A percentile compares a stretch with the other conserved stretches of the same genome.
Conservation (phyloP, 2,113 vertebrate species). For the Centropus unirufus region DNA sequence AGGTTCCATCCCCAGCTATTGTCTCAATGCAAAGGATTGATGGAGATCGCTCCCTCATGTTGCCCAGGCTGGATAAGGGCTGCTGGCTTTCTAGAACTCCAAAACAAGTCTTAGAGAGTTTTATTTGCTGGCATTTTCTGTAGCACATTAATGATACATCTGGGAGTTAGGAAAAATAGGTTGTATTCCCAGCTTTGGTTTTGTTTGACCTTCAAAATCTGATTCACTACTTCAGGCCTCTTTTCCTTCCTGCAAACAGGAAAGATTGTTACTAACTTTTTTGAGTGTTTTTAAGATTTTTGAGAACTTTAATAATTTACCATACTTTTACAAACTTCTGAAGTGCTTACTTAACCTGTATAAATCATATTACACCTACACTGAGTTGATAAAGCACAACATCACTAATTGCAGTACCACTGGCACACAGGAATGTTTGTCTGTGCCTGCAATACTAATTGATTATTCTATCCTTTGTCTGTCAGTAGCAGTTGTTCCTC, state of each 20-base stretch:
- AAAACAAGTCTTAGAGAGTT: too few relatives aligned
- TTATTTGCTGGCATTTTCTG: too few relatives aligned
- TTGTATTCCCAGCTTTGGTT: neutral
- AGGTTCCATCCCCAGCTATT: too few relatives aligned
- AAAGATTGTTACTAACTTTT: neutral
- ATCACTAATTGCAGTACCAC: neutral
- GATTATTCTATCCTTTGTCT: neutral
- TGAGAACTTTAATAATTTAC: neutral
- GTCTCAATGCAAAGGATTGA: too few relatives aligned
- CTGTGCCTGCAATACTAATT: neutral
- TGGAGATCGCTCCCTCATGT: too few relatives aligned
- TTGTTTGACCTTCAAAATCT: neutral
- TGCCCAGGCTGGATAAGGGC: too few relatives aligned
- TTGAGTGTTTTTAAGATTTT: neutral
- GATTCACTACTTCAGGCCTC: neutral
- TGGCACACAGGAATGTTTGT: neutral
- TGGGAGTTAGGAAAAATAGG: neutral
- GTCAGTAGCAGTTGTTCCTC: neutral
- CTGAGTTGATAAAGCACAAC: neutral
- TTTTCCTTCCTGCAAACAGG: neutral
- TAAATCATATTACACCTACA: neutral
- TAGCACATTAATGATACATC: neutral
- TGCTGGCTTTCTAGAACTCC: too few relatives aligned
- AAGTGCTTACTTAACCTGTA: neutral
- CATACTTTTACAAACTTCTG: neutral